Base-by-base conservation (phyloP, 2,888 invertebrate genomes). In the Troglohyphantes excavatus region DNA sequence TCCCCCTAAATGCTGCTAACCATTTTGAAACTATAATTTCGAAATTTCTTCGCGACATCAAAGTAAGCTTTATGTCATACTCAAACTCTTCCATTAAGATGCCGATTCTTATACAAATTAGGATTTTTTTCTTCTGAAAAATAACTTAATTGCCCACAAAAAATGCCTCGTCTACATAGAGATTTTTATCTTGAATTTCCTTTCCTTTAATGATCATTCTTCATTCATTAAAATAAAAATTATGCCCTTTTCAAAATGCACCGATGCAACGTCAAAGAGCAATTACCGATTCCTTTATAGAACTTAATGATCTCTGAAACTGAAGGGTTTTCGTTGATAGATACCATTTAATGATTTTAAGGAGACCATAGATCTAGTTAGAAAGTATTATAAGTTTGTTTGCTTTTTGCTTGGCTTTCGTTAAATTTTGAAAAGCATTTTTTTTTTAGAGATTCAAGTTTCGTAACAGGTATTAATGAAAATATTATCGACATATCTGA, bases 271-370 rank as follows among this genome's bases (percentile, higher is more conserved):
- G 68, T 81, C 79, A 81, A 81, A 81, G 67, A 81, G 79, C 79
- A 81, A 81, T 81, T 81, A 81, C 67, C 46, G 79, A 68, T 17
- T 68, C 79, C 65, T 81, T 81, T 68, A 67, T 67, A 53, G 46
- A 67, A 67, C 46, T 81, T 81, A 81, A 81, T 81, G 79, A 81
- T 81, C 79, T 81, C 79, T 67, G 67, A 43, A 46, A 63, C 61
- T 81, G 79, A 81, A 67, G 46, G 68, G 46, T 23, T n/a, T 53
- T n/a, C 27, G 29, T 29, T 81, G 68, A 81, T 67, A 81, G 46
- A 81, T 81, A 81, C 29, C 67, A 46, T 81, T 81, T 81, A 81
- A 81, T 81, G 67, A 81, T 81, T 81, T 68, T 68, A 26, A 68
- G n/a, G 46, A 29, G 63, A 6, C 19, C 21, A 29, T 23, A 29